phyloP scores from a whole-genome alignment of 2,888 invertebrate species.

The Diarsia brunnea region DNA sequence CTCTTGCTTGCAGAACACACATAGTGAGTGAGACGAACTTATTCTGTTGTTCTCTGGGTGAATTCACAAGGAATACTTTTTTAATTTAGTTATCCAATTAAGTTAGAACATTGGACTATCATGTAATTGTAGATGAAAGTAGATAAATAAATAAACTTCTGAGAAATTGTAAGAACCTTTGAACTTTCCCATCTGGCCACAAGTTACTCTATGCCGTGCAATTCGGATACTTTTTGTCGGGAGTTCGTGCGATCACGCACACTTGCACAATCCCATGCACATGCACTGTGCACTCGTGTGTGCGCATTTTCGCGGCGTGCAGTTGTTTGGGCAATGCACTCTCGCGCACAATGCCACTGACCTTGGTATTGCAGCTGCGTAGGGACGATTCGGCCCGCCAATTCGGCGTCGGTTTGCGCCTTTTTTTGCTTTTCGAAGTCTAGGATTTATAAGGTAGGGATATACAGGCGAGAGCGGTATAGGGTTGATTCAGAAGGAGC shows the following conservation, averaged over 20 bases:
- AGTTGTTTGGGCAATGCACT: constrained; percentile 89
- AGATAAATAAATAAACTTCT: no score
- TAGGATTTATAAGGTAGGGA: constrained; percentile 45
- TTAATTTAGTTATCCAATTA: no score
- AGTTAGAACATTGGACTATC: no score
- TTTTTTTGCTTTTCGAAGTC: constrained; percentile 58
- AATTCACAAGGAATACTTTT: no score
- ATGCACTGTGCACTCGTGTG: constrained; percentile 67
- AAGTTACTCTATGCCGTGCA: constrained; percentile 76
- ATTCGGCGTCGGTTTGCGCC: constrained; percentile 69
- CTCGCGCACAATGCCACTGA: constrained; percentile 86
- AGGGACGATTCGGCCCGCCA: constrained; percentile 71
- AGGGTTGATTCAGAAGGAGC: background rate
- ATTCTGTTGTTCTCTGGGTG: no score
- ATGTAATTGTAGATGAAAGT: no score
- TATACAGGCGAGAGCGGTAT: background rate
- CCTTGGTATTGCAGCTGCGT: constrained; percentile 88
- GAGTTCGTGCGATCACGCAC: constrained; percentile 67
- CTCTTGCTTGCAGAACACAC: no score
- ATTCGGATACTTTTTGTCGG: constrained; percentile 87
- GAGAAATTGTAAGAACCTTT: no score
- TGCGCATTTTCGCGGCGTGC: constrained; percentile 82
- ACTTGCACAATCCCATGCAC: constrained; percentile 46
- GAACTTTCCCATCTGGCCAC: constrained; percentile 48
- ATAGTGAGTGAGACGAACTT: no score